Evolutionary conservation across 30 jellyfish, hydroid and myxozoan genomes (phyloP).

Genomic region (Aurelia aurita complex sp. Pacific): DNA sequence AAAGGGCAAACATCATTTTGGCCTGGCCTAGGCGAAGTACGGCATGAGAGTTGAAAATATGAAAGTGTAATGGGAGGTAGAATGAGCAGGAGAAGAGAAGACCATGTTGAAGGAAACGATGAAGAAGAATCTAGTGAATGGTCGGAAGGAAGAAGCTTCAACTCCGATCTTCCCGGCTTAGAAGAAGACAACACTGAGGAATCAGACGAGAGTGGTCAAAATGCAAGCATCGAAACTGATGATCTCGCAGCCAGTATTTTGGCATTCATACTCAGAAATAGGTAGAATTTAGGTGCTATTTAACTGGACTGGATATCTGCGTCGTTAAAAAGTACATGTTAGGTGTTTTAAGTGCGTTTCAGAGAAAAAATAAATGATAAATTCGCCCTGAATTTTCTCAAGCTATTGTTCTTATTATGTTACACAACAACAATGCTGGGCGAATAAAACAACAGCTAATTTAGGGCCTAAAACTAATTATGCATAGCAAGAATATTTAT

Average conservation of each 20-base stretch:
- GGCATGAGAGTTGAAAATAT: too few relatives aligned
- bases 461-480: too few relatives aligned
- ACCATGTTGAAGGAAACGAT: slow-evolving; percentile 10
- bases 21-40: slow-evolving; percentile 1
- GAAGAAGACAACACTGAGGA: slow-evolving; percentile 19
- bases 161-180: slow-evolving; percentile 16
- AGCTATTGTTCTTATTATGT: too few relatives aligned
- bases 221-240: slow-evolving; percentile 21
- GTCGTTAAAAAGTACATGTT: too few relatives aligned
- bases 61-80: slow-evolving; percentile 60
- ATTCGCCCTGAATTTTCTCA: too few relatives aligned
- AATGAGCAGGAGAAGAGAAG: slow-evolving; percentile 55
- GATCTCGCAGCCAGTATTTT: slow-evolving; percentile 63
- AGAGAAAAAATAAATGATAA: too few relatives aligned
- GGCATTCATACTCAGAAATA: slow-evolving; percentile 54
- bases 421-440: too few relatives aligned
- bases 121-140: slow-evolving; percentile 16
- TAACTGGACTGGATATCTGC: too few relatives aligned
- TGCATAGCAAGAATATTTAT: too few relatives aligned
- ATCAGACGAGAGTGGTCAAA: slow-evolving; percentile 5
- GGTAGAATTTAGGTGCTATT: slow-evolving; percentile 6
- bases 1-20: not conserved
- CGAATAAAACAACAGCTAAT: too few relatives aligned
- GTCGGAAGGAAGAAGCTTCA: slow-evolving; percentile 15
- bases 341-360: too few relatives aligned